phyloP scores from a whole-genome alignment of 2,888 invertebrate genomes.

The Chaitophorus viminalis region DNA sequence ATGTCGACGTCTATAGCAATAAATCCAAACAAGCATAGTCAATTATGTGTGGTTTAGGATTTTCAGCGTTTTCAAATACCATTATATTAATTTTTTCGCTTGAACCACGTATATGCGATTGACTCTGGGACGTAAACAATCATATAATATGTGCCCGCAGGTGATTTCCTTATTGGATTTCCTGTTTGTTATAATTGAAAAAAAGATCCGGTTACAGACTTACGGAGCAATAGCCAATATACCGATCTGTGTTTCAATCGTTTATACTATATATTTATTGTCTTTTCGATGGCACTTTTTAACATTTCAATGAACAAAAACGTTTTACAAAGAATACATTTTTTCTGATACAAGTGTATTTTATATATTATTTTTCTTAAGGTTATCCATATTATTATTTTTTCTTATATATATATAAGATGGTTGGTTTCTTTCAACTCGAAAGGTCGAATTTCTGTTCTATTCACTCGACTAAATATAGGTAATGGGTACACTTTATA shows the following conservation, averaged over 20 bases:
- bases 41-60: neutral
- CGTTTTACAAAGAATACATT: conserved; percentile 16
- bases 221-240: neutral
- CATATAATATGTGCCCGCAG: neutral
- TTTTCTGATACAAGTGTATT: neutral
- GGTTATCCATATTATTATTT: conserved; percentile 16
- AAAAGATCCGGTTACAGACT: conserved; percentile 1
- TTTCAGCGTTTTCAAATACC: neutral
- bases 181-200: conserved; percentile 37
- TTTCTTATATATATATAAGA: neutral
- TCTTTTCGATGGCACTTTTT: conserved; percentile 1
- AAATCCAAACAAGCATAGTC: neutral
- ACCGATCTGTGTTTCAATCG: neutral
- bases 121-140: neutral
- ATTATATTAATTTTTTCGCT: neutral
- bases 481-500: neutral
- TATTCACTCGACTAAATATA: conserved; percentile 13
- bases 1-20: neutral
- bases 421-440: neutral
- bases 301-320: conserved; percentile 41
- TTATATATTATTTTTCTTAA: neutral
- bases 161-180: conserved; percentile 26
- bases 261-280: neutral
- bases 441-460: conserved; percentile 13
- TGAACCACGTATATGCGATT: conserved; percentile 6